Evolutionary conservation across 2,113 vertebrate genomes (phyloP).

Genomic region (Piaya cayana): DNA sequence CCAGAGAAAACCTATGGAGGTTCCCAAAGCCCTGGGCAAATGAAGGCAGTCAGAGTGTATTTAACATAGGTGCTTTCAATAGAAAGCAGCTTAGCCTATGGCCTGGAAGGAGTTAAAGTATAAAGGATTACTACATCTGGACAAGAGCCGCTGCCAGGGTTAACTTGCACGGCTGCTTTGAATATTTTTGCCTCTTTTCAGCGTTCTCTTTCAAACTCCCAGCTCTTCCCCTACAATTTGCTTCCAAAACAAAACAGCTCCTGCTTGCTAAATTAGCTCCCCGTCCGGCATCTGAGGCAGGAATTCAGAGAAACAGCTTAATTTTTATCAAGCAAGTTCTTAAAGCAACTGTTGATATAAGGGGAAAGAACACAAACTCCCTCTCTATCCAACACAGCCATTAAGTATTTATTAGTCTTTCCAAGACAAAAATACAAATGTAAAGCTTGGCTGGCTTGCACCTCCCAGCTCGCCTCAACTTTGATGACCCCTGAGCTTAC

Average conservation of each 20-base stretch:
- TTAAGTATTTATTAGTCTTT: slow-evolving; percentile 19
- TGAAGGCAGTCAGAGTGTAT: rapidly evolving
- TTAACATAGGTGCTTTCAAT: background rate
- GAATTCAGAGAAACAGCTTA: background rate
- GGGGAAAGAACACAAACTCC: background rate
- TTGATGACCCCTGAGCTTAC: background rate
- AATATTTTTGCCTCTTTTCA: background rate
- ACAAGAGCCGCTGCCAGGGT: slow-evolving; percentile 12
- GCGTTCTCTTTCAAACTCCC: background rate
- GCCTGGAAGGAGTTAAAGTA: slow-evolving; percentile 27
- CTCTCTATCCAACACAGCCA: background rate
- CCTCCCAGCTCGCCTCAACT: background rate
- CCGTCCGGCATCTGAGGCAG: background rate
- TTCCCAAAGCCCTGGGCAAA: background rate
- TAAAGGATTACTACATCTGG: slow-evolving; percentile 7
- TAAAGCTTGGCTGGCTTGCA: background rate
- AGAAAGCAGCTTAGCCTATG: background rate
- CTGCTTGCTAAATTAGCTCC: background rate
- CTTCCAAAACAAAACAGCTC: background rate
- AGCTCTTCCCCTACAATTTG: background rate
- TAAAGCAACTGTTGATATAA: background rate
- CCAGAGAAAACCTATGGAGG: background rate
- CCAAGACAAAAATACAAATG: background rate
- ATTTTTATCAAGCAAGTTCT: slow-evolving; percentile 15
- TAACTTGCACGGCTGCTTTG: background rate